Evolutionary conservation across 2,797 vertebrate genomes (phyloP), one percentile per base, ranked within the genome.

Genomic region (Notolabrus celidotus): DNA sequence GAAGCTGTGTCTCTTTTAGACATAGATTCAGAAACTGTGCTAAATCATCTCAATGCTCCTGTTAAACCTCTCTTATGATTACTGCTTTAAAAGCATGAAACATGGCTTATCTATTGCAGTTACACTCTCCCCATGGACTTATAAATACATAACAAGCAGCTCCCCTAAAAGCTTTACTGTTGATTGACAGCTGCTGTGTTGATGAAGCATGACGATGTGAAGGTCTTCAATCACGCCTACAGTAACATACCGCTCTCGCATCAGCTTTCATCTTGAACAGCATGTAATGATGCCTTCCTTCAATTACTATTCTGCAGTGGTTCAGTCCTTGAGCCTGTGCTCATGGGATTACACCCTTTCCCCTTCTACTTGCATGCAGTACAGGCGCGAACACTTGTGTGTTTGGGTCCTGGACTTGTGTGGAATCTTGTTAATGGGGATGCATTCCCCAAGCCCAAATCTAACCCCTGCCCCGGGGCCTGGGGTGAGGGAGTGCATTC

Each of bases 131-230:
- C 63, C 46, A 22, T 38, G 3, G 50, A 67, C 20, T 23, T 11
- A 17, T 43, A 46, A 67, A 49, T 19, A 17, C 58, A 39, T 31
- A 17, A 66, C 12, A 65, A 36, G 61, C 53, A 54, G 41, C 20
- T 56, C 33, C 64, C 12, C 0, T 56, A 50, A 74, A 36, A 67
- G 53, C 56, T 46, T 49, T 0, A 15, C 46, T 53, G 67, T 55
- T 71, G 68, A 75, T 67, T 71, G 74, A 57, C 42, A 57, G 46
- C 47, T 14, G 1, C 34, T 17, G 73, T 4, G 9, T 77, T 70
- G 67, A 85, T 84, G 66, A 29, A 60, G 33, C 38, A 51, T 63
- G 75, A 47, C 64, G 71, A 62, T 14, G 53, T 52, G 68, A 68
- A 41, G 39, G 34, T 76, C 46, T 5, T 33, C 67, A 59, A 25